Base-by-base conservation (phyloP, 2,888 invertebrate species). In the Lithophane leautieri region DNA sequence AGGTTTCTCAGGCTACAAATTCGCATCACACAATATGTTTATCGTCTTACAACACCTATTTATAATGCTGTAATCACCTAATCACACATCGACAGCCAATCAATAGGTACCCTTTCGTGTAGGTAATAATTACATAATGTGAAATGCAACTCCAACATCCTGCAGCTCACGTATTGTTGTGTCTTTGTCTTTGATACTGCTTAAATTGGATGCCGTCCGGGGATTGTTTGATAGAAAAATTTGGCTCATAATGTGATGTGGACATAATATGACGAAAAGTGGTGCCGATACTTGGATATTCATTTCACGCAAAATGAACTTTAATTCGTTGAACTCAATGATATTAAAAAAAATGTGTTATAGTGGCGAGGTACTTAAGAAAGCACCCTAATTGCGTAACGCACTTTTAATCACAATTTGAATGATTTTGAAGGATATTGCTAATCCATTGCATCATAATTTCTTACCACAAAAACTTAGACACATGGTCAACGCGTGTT, bases 281-380 rank as follows among this genome's bases (percentile, higher is more conserved):
- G 25, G n/a, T 34, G 2, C 22, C 12, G 16, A 28, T 28, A 47
- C 16, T 77, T 42, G 50, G 47, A 34, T 22, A 76, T 76, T 76
- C 79, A 60, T 7, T 70, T 44, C 70, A 34, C 79, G 79, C 47
- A 47, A 40, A 52, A 34, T 28, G 34, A 61, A 47, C 47, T 70
- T 54, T 44, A 25, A 25, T 22, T 44, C 16, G 34, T 8, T 40
- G 44, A 70, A 62, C 8, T 28, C 54, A 76, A 63, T 40, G 3
- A 52, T 22, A 16, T 44, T 9, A 6, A 6, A 7, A 62, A 40
- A 40, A 9, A 2, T 19, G 11, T 42, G 9, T 40, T n/a, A 19
- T 63, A 40, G 9, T 4, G 4, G 34, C 3, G 2, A 28, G 28
- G 28, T 34, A 34, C 34, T 4, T 34, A n/a, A 54, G n/a, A 14